phyloP scores from a whole-genome alignment of 30 jellyfish, hydroid and myxozoan species.

The Pseudorhiza aurosa region DNA sequence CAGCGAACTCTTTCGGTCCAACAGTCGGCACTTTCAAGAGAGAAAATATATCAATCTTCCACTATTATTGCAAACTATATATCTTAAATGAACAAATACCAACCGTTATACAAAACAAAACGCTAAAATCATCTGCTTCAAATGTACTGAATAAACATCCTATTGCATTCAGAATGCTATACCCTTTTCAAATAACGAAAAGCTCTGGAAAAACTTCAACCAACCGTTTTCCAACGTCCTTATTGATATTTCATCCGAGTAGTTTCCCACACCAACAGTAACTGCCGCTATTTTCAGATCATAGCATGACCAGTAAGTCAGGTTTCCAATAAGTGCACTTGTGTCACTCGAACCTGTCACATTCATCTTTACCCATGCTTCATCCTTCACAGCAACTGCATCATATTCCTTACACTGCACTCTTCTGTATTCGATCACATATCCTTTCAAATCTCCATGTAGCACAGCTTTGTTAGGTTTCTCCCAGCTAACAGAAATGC shows the following conservation, averaged over 20 bases:
- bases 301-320: constrained; percentile 11
- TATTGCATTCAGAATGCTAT: too few relatives aligned
- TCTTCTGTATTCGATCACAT: not conserved
- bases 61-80: too few relatives aligned
- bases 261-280: constrained; percentile 15
- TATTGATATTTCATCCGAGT: not conserved
- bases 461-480: not conserved
- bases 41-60: too few relatives aligned
- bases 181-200: not conserved
- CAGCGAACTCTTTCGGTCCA: too few relatives aligned
- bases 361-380: not conserved
- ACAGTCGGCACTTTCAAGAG: too few relatives aligned
- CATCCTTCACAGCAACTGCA: not conserved
- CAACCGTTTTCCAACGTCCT: constrained; percentile 32
- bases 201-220: not conserved
- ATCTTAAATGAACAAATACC: too few relatives aligned
- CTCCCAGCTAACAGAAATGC: constrained; percentile 10
- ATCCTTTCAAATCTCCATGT: constrained; percentile 16
- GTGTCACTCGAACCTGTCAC: not conserved
- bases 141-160: too few relatives aligned
- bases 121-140: too few relatives aligned
- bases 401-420: not conserved
- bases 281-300: constrained; percentile 7
- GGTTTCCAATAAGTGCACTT: not conserved
- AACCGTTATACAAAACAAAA: too few relatives aligned